Percentiles rank a stretch among this genome's conserved stretches.
Conservation (phyloP, 2,113 vertebrate genomes). For the Kobus ellipsiprymnus region DNA sequence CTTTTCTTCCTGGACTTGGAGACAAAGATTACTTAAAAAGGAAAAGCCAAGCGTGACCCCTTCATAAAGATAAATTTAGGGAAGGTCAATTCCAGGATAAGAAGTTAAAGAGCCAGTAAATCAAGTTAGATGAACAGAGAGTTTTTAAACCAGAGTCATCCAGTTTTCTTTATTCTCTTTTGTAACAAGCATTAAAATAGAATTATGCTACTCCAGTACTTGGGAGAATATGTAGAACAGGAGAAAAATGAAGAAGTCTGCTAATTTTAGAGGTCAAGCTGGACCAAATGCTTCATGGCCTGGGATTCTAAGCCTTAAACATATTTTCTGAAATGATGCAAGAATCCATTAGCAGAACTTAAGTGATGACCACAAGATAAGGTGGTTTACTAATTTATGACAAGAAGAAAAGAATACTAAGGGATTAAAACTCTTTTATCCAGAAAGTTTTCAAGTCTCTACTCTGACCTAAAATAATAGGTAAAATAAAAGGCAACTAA, state of each 20-base stretch:
- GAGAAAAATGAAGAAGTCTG: not conserved
- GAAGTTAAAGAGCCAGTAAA: not conserved
- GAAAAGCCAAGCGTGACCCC: not conserved
- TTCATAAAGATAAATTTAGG: slow-evolving; percentile 9
- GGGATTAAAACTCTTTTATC: slow-evolving; percentile 3
- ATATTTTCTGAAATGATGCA: slow-evolving; percentile 28
- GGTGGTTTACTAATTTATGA: not conserved
- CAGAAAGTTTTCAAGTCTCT: not conserved
- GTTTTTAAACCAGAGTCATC: slow-evolving; percentile 11
- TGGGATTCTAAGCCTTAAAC: not conserved
- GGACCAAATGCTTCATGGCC: not conserved
- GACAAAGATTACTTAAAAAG: not conserved
- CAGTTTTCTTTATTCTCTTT: slow-evolving; percentile 31
- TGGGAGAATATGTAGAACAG: slow-evolving; percentile 19
- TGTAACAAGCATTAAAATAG: slow-evolving; percentile 37
- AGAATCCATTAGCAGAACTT: not conserved
- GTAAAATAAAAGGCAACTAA: not conserved
- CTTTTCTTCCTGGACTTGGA: not conserved
- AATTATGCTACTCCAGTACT: not conserved
- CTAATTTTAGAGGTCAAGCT: slow-evolving; percentile 47
- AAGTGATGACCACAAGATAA: not conserved
- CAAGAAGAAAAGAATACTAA: not conserved
- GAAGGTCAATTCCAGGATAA: not conserved
- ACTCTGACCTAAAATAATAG: slow-evolving; percentile 2
- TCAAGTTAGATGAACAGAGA: slow-evolving; percentile 15